Evolutionary conservation across 2,888 invertebrate genomes (phyloP), one percentile per base, ranked within the genome.

Genomic region (Sesia bembeciformis): DNA sequence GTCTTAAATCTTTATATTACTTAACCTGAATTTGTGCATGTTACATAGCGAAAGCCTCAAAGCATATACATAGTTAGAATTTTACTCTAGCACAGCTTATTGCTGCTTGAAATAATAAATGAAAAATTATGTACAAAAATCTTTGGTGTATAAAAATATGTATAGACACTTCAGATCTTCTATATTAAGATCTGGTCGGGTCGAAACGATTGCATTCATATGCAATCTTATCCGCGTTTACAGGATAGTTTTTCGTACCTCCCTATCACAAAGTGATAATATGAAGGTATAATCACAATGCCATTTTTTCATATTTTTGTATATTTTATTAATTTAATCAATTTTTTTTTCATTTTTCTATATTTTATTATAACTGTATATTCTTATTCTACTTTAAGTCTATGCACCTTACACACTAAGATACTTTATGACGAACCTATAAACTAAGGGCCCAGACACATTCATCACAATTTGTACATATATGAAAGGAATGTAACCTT

Each of bases 401-500:
- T 83, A 86, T 78, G 65, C 63, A 69, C 74, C 79, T 81, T 84
- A 83, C 61, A 62, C 72, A 68, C 78, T 81, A 84, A 70, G 73
- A 81, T 82, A 87, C 84, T 88, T 87, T 82, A 88, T 84, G 84
- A 87, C 76, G 84, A 86, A 86, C 78, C 78, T 84, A 84, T 89
- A 89, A 89, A 89, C 81, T 84, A 87, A 89, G 84, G 89, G 89
- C 85, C 82, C 89, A 89, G 82, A 88, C 88, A 84, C 88, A 84
- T 87, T 83, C 84, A 81, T 78, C 81, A 78, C 81, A 79, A 82
- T 83, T 86, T 83, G 78, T 83, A 86, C 83, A 80, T 76, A 67
- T 75, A 85, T 86, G 89, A 88, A 88, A 87, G 88, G 88, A 89
- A 89, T 89, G 89, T 89, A 84, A 89, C 89, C 89, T 87, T 81